Evolutionary conservation across 2,888 invertebrate species (phyloP).

Genomic region (Andricus quercusramuli): DNA sequence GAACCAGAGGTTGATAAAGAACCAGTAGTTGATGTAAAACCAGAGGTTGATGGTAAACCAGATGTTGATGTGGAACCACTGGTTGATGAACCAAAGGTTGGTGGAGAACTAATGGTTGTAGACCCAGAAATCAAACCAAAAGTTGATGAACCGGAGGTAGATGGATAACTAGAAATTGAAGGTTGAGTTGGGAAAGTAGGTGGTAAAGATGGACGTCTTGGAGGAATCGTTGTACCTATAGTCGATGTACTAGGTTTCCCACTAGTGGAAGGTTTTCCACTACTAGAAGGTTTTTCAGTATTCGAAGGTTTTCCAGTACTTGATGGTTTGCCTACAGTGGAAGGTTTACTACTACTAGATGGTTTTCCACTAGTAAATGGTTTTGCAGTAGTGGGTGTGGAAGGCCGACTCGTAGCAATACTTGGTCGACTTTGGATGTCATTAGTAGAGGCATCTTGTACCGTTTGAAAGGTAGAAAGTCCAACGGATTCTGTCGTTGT

Average conservation of each 20-base stretch:
- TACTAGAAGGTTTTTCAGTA: background rate
- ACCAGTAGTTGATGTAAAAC: background rate
- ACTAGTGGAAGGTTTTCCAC: background rate
- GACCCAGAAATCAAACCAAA: background rate
- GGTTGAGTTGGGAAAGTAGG: background rate
- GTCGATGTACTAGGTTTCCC: background rate
- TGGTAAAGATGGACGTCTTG: conserved; percentile 1
- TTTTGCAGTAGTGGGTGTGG: conserved; percentile 49
- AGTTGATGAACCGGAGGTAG: background rate
- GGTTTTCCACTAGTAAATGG: conserved; percentile 35
- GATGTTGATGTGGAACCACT: background rate
- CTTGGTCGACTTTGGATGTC: conserved; percentile 55
- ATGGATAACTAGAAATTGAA: background rate
- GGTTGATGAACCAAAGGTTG: background rate
- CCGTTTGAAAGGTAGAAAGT: conserved; percentile 87
- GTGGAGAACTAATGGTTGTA: background rate
- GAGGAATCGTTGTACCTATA: background rate
- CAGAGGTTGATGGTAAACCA: background rate
- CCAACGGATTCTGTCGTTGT: conserved; percentile 60
- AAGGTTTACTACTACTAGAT: background rate
- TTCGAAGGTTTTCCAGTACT: background rate
- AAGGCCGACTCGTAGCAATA: conserved; percentile 41
- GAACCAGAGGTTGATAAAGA: background rate
- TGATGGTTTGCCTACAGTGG: background rate
- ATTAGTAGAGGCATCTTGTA: conserved; percentile 77